Evolutionary conservation across 2,888 invertebrate genomes (phyloP).

Genomic region (Stenurella melanura): DNA sequence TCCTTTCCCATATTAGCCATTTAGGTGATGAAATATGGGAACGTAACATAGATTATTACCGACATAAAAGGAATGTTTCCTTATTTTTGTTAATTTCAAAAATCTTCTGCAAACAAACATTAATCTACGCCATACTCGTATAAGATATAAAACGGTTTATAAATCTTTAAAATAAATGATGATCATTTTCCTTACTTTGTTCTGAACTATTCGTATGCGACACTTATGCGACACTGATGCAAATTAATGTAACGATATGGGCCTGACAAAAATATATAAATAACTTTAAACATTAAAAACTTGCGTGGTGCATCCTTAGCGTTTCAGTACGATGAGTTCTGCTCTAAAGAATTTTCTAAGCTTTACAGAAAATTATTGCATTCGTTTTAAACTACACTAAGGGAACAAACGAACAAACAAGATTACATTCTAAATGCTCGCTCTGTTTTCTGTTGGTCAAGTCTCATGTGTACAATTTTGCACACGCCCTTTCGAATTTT

Average conservation of each 20-base stretch:
- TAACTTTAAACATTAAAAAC: too few relatives aligned
- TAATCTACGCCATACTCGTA: constrained; percentile 5
- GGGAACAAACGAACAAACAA: too few relatives aligned
- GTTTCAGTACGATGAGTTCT: too few relatives aligned
- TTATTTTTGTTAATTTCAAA: not conserved
- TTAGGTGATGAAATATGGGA: not conserved
- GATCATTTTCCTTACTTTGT: not conserved
- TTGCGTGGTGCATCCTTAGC: too few relatives aligned
- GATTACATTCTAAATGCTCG: too few relatives aligned
- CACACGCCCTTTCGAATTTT: too few relatives aligned
- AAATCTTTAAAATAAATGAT: constrained; percentile 30
- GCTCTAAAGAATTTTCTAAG: too few relatives aligned
- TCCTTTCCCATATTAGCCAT: not conserved
- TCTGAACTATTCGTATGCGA: not conserved
- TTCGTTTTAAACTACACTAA: too few relatives aligned
- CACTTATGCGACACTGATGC: not conserved
- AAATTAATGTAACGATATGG: not conserved
- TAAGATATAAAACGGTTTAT: constrained; percentile 21
- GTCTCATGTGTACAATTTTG: too few relatives aligned
- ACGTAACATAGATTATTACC: not conserved
- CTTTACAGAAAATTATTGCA: too few relatives aligned
- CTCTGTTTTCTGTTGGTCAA: too few relatives aligned
- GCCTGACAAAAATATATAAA: too few relatives aligned
- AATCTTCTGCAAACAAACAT: constrained; percentile 15
- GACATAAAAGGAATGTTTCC: not conserved